Evolutionary conservation across 1,140 invertebrate species (phyloP).

Genomic region (Aporrectodea caliginosa): DNA sequence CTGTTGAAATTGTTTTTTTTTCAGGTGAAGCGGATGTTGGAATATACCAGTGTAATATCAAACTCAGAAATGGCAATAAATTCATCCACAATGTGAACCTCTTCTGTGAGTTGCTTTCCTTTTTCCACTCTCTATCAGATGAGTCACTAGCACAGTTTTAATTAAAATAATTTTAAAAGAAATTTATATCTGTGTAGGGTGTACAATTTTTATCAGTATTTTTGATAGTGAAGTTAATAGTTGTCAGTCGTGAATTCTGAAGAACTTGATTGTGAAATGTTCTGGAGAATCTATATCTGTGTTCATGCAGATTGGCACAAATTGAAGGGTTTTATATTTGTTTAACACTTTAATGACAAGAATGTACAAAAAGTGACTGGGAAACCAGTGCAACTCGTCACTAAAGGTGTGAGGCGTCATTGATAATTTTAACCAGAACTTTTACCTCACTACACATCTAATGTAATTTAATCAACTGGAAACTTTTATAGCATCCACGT

Average conservation of each 20-base stretch:
- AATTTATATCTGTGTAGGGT: background rate
- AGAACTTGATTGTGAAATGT: background rate
- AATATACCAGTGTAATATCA: constrained; percentile 6
- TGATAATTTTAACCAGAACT: too few relatives aligned
- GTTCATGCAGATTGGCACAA: too few relatives aligned
- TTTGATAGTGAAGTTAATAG: background rate
- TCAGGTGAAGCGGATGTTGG: constrained; percentile 15
- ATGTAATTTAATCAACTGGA: background rate
- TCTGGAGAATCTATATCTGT: background rate
- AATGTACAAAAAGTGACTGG: too few relatives aligned
- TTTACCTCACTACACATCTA: too few relatives aligned
- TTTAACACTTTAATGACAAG: too few relatives aligned
- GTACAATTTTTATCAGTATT: background rate
- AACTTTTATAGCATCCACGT: background rate
- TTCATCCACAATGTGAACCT: constrained; percentile 13
- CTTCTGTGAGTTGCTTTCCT: constrained; percentile 1
- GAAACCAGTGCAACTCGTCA: too few relatives aligned
- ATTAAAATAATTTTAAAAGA: too few relatives aligned
- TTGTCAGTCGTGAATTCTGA: background rate
- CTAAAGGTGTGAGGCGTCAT: too few relatives aligned
- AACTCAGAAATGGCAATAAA: constrained; percentile 1
- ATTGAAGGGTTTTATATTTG: too few relatives aligned
- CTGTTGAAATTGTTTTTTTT: background rate
- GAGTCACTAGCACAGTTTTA: too few relatives aligned
- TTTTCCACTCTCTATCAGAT: too few relatives aligned